Evolutionary conservation across 2,888 invertebrate species (phyloP).

Genomic region (Pandemis corylana): DNA sequence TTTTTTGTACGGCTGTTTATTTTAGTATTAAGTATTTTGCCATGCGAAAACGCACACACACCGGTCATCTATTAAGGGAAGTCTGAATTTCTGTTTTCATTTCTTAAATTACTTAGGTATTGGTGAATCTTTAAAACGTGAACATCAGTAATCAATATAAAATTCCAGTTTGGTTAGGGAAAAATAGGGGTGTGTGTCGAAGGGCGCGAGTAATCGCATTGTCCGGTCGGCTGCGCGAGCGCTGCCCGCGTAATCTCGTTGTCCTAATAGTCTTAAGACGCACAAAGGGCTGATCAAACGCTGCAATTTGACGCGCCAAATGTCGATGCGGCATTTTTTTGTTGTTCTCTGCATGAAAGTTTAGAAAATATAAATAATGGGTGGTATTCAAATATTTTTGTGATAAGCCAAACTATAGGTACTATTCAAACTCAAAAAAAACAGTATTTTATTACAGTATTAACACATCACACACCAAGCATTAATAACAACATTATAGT

Average conservation of each 20-base stretch:
- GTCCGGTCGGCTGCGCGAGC: conserved; percentile 74
- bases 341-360: background rate
- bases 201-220: conserved; percentile 70
- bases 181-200: conserved; percentile 46
- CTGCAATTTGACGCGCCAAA: conserved; percentile 78
- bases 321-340: conserved; percentile 58
- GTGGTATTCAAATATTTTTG: background rate
- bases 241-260: conserved; percentile 76
- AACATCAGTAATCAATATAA: conserved; percentile 47
- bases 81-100: conserved; percentile 41
- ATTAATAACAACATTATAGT: no score
- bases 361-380: background rate
- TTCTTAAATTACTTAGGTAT: conserved; percentile 45
- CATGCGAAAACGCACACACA: background rate
- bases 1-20: no score
- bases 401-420: no score
- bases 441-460: no score
- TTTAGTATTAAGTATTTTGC: no score
- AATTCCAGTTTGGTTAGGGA: conserved; percentile 62
- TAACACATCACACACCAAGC: no score
- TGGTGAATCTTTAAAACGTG: conserved; percentile 8
- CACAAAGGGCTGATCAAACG: conserved; percentile 80
- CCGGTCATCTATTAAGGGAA: background rate
- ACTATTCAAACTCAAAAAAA: no score
- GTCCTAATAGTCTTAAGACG: conserved; percentile 79